Evolutionary conservation across 23 tunicate species (phyloP), one percentile per base, ranked within the genome.

Genomic region (Aplidium turbinatum): DNA sequence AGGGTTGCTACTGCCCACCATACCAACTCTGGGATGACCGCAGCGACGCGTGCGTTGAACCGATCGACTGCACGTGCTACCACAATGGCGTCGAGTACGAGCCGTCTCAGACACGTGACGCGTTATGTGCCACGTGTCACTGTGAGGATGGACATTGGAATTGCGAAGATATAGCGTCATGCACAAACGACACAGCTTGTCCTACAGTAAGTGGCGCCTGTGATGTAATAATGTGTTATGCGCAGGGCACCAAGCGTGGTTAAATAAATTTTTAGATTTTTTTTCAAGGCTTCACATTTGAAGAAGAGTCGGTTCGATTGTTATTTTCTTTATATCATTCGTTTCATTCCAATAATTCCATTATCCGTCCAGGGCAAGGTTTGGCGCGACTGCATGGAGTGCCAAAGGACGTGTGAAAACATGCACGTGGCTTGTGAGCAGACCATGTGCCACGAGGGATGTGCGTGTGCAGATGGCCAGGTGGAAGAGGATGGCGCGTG

Each of bases 391-490:
- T 88, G 96, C 30, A 82, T 74, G 6, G 78, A 88, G 53, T 88
- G 96, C 55, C 83, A 76, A 34, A n/a, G 60, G 35, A 81, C 96
- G 2, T 88, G 96, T 61, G 96, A 76, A 42, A 88, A 82, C 88
- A 75, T 67, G 84, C 68, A 88, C 29, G 68, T 82, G n/a, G 35
- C 46, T 34, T 88, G 96, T 57, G 86, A 75, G 51, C 79, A 57
- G 60, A 68, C 73, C 20, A 35, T 25, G 23, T 88, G 96, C 62
- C 80, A 69, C 38, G 79, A 71, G 5, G 96, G 83, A 6, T 88
- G 87, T 35, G 83, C 61, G 1, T 88, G 96, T 76, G 58, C 82
- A 13, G 83, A 26, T 4, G 96, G 96, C 1, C 24, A 18, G n/a
- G 87, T 75, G 45, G n/a, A 24, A 7, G 56, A 78, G 18, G 34